These are phyloP conservation scores for Mesocentrotus franciscanus DNA, from an alignment of 53 echinoderm and acorn worm species.

Conservation along the genomic window DNA sequence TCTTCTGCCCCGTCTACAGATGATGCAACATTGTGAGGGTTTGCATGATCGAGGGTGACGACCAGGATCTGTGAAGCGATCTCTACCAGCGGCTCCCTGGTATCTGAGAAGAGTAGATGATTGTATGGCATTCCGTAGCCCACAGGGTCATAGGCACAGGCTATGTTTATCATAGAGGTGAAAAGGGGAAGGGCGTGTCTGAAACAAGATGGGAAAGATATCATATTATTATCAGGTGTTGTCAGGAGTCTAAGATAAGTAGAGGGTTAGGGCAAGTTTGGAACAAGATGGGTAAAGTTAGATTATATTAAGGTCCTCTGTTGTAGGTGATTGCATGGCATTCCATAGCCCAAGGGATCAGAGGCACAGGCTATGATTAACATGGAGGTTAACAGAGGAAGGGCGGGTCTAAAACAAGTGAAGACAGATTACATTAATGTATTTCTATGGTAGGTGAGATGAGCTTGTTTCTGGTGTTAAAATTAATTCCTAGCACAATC, in stretches of 20 bases:
- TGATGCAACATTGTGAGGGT: slow-evolving; percentile 73
- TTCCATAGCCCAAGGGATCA: slow-evolving; percentile 90
- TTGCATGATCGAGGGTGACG: slow-evolving; percentile 96
- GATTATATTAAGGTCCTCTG: no score
- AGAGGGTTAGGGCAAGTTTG: no score
- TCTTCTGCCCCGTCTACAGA: slow-evolving; percentile 81
- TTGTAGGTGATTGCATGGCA: slow-evolving; percentile 97
- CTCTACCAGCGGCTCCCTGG: slow-evolving; percentile 96
- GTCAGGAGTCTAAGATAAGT: no score
- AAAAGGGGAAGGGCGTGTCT: slow-evolving; percentile 99
- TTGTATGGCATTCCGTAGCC: slow-evolving; percentile 97
- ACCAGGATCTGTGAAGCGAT: slow-evolving; percentile 97
- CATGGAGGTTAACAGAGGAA: slow-evolving; percentile 93
- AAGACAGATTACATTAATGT: no score
- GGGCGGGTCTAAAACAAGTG: no score
- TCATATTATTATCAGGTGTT: neutral
- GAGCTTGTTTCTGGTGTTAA: no score
- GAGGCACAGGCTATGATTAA: slow-evolving; percentile 90
- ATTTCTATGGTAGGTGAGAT: no score
- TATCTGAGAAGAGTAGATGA: slow-evolving; percentile 91
- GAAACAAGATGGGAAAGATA: slow-evolving; percentile 12
- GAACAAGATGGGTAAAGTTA: no score
- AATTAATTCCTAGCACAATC: no score
- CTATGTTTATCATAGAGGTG: slow-evolving; percentile 92
- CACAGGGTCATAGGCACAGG: slow-evolving; percentile 96